These are phyloP conservation scores for Pristis pectinata DNA, from an alignment of 2,797 vertebrate genomes.

Conservation along the genomic window DNA sequence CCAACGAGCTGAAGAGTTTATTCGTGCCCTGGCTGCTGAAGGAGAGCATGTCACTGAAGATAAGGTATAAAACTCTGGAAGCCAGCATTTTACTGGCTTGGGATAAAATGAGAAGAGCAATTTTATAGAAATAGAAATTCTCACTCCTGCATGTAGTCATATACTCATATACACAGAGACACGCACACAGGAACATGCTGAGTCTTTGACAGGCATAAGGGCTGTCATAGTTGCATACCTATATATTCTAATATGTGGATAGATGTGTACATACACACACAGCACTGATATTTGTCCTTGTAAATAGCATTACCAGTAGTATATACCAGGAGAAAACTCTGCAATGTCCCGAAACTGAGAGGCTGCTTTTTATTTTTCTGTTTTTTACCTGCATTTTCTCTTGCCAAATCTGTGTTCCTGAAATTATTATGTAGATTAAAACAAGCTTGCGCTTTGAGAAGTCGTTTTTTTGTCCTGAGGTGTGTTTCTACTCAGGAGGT, in stretches of 20 bases:
- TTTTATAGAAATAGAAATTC: not conserved
- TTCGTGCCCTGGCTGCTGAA: conserved; percentile 55
- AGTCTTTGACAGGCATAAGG: no score
- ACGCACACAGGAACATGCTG: not conserved
- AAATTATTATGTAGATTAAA: not conserved
- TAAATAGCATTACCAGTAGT: not conserved
- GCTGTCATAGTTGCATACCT: no score
- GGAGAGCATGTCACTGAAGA: conserved; percentile 62
- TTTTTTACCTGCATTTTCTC: not conserved
- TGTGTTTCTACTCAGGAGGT: not conserved
- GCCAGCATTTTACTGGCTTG: not conserved
- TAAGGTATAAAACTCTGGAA: conserved; percentile 48
- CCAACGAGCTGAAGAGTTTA: conserved; percentile 54
- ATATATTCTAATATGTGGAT: no score
- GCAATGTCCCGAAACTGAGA: not conserved
- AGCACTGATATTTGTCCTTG: no score
- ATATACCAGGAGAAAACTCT: not conserved
- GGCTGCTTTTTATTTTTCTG: not conserved
- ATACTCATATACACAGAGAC: not conserved
- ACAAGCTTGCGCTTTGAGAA: not conserved
- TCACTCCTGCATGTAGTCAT: no score
- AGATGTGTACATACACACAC: no score
- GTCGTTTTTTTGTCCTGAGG: not conserved
- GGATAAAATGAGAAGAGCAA: not conserved
- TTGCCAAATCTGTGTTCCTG: not conserved